phyloP scores from a whole-genome alignment of 2,113 vertebrate species.

The Aplodontia rufa region DNA sequence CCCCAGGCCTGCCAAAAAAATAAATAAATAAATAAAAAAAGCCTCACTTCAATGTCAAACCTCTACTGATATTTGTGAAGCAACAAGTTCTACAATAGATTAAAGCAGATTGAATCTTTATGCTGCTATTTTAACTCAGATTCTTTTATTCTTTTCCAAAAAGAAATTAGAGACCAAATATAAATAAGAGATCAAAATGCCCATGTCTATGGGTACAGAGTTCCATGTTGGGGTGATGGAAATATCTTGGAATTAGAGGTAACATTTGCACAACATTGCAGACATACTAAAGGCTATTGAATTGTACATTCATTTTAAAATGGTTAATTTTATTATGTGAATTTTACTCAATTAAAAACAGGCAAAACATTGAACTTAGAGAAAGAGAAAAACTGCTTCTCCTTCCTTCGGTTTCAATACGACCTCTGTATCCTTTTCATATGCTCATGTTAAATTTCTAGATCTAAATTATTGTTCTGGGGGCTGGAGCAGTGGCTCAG shows the following conservation, averaged over 20 bases:
- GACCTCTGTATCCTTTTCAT: neutral
- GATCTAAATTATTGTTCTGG: neutral
- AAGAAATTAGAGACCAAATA: slow-evolving; percentile 18
- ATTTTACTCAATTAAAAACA: slow-evolving; percentile 22
- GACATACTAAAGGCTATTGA: neutral
- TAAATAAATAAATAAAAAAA: neutral
- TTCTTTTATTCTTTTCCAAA: slow-evolving; percentile 16
- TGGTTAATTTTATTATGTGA: neutral
- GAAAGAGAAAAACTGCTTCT: neutral
- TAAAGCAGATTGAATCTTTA: slow-evolving; percentile 4
- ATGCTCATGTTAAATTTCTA: neutral
- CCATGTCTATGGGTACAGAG: neutral
- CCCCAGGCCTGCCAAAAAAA: neutral
- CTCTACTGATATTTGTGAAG: neutral
- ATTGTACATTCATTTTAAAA: neutral
- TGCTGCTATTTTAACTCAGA: neutral
- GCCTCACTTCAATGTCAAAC: neutral
- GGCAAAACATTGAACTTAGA: neutral
- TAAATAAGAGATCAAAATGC: slow-evolving; percentile 12
- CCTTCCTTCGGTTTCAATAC: neutral
- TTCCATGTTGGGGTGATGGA: neutral
- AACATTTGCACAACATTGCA: neutral
- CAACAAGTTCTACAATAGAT: slow-evolving; percentile 25
- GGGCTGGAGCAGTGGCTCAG: too few species aligned
- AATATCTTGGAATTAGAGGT: neutral